Base-by-base conservation (phyloP, 2,888 invertebrate genomes). In the Melanostoma scalare region DNA sequence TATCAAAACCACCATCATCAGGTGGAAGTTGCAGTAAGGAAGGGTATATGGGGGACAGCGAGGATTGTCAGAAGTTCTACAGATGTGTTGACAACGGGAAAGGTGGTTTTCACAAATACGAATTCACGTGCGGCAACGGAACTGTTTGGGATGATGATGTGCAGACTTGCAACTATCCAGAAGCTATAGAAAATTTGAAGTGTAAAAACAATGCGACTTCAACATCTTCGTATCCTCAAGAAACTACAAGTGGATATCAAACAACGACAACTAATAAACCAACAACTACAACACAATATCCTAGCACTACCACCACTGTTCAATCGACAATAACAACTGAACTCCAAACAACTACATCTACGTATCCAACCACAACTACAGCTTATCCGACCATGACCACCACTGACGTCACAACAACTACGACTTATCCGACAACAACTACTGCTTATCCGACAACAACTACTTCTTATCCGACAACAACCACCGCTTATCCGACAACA, bases 71-170 rank as follows among this genome's bases (percentile, higher is more conserved):
- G 44, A 94, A 93, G 87, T 95, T 95, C 89, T 94, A 94, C 87
- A 92, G 95, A 52, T 95, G 95, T 88, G 94, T 94, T 0, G 91
- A 93, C 79, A 93, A 94, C 87, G 94, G 93, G 44, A 93, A 93
- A 77, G 93, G 93, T n/a, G 92, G 93, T 30, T 94, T 92, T 69
- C 92, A 92, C 0, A 93, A 93, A 89, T 94, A 93, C 87, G 93
- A 94, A 31, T 95, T 94, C 86, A 90, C 90, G 38, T 95, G 95
- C 87, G 94, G 93, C 0, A 93, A 94, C 56, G 95, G 94, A 31
- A 94, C 94, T 0, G 93, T 93, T 9, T 94, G 94, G 94, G 93
- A 94, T 87, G 91, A 92, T 56, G 87, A 89, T n/a, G 69, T 89
- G 2, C 89, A 89, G 68, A 90, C 90, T 2, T 91, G 91, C 67